Conservation (phyloP, 92 coral and sea anemone species). For the Anthopleura xanthogrammica region DNA sequence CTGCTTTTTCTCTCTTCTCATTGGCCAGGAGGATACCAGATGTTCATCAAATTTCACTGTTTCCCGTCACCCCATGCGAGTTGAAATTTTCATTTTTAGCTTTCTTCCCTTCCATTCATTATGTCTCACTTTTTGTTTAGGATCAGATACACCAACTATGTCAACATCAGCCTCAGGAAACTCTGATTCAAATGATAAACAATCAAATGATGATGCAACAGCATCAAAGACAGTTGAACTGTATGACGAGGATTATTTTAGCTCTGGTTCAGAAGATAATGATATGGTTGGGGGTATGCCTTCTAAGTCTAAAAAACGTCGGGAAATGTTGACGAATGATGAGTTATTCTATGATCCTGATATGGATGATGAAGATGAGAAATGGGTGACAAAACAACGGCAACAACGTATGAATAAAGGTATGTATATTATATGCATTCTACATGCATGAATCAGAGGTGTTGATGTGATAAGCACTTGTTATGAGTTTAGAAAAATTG, state of each 20-base stretch:
- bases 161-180: not conserved
- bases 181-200: not conserved
- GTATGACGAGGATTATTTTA: slow-evolving; percentile 89
- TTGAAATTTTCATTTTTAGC: not conserved
- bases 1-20: too few relatives aligned
- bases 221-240: slow-evolving; percentile 29
- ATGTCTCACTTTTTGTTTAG: not conserved
- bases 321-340: slow-evolving; percentile 72
- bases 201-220: not conserved
- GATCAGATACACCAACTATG: not conserved
- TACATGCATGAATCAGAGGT: not conserved
- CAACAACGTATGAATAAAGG: slow-evolving; percentile 63
- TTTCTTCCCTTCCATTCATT: not conserved
- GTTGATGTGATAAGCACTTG: too few relatives aligned
- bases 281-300: slow-evolving; percentile 84
- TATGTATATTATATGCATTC: not conserved
- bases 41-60: too few relatives aligned
- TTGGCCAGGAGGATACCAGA: too few relatives aligned
- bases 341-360: slow-evolving; percentile 94
- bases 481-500: too few relatives aligned
- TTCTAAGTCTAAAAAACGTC: slow-evolving; percentile 86
- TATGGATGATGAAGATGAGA: slow-evolving; percentile 95
- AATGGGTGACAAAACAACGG: slow-evolving; percentile 85
- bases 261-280: slow-evolving; percentile 97
- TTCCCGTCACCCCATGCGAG: not conserved